phyloP scores from a whole-genome alignment of 1,140 invertebrate species.

The Triops longicaudatus region DNA sequence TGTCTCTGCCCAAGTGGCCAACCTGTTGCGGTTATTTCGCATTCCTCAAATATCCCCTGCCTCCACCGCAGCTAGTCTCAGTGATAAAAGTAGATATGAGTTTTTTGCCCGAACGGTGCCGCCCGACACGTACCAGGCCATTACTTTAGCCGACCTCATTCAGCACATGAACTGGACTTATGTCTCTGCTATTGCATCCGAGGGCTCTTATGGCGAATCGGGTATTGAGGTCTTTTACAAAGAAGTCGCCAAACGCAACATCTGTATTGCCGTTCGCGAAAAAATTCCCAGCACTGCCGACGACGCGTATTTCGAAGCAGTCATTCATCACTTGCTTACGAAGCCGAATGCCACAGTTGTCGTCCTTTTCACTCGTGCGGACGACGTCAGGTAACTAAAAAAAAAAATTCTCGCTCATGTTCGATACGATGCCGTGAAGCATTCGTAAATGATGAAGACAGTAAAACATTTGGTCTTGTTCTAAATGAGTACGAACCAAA shows the following conservation, averaged over 20 bases:
- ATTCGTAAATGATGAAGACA: background rate
- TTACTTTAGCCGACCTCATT: slow-evolving; percentile 50
- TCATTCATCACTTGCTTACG: slow-evolving; percentile 50
- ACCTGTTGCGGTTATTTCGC: slow-evolving; percentile 51
- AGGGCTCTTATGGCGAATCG: slow-evolving; percentile 54
- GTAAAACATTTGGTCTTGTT: background rate
- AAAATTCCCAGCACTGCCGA: slow-evolving; percentile 56
- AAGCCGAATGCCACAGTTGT: slow-evolving; percentile 55
- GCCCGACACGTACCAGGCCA: slow-evolving; percentile 45
- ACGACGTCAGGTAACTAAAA: slow-evolving; percentile 47
- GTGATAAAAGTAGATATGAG: slow-evolving; percentile 50
- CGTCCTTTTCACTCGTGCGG: slow-evolving; percentile 59
- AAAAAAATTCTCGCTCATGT: background rate
- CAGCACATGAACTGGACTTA: slow-evolving; percentile 53
- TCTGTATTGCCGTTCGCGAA: slow-evolving; percentile 63
- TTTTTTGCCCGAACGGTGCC: slow-evolving; percentile 52
- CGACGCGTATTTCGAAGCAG: slow-evolving; percentile 50
- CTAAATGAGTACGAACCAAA: background rate
- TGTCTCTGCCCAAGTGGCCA: slow-evolving; percentile 60
- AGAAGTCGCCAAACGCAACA: slow-evolving; percentile 54
- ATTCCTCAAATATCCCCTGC: slow-evolving; percentile 49
- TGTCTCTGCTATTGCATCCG: slow-evolving; percentile 52
- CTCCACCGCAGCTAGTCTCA: slow-evolving; percentile 52
- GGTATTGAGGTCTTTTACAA: slow-evolving; percentile 55
- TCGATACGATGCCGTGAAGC: background rate